Evolutionary conservation across 2,888 invertebrate species (phyloP), one percentile per base, ranked within the genome.

Genomic region (Incurvaria masculella): DNA sequence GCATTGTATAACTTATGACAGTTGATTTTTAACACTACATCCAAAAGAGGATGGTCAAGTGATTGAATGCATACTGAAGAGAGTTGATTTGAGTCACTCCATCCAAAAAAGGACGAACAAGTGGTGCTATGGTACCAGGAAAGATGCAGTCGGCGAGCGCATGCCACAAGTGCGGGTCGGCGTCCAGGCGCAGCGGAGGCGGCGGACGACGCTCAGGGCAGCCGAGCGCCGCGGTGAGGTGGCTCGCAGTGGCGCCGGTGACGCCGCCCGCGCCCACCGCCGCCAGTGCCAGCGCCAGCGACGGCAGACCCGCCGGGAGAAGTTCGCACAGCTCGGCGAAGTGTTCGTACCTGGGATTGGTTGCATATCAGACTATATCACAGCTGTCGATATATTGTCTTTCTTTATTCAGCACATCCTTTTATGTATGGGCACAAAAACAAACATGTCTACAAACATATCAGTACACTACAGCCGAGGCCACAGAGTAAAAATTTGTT

Each of bases 261-360:
- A 84, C 84, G 59, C 76, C 84, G 3, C 86, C 87, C 53, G 81
- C 73, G 2, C 81, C 73, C 1, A 80, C 73, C 1, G 83, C 82
- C n/a, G 81, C 64, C 26, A 87, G 62, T 19, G 79, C 76, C 1
- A 86, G 69, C 19, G 84, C 84, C 50, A 88, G 61, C 2, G 86
- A 85, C 6, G 88, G 88, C 47, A 87, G 69, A 1, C 82, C 80
- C 11, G 83, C 81, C 0, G 87, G 87, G 41, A 88, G 64, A 16
- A 87, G 64, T 61, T 88, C 88, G 57, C 87, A 87, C 4, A 88
- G 68, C 6, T 83, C 81, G 1, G 87, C 82, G 64, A 87, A 87
- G 61, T 88, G 87, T 61, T 88, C 87, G 59, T 87, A 88, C 16
- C 83, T 67, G 54, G 0, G 51, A 54, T 52, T 50, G n/a, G n/a